A percentile compares a stretch with the other conserved stretches of the same genome.
Conservation (phyloP, 2,113 vertebrate species). For the Atrichornis clamosus region DNA sequence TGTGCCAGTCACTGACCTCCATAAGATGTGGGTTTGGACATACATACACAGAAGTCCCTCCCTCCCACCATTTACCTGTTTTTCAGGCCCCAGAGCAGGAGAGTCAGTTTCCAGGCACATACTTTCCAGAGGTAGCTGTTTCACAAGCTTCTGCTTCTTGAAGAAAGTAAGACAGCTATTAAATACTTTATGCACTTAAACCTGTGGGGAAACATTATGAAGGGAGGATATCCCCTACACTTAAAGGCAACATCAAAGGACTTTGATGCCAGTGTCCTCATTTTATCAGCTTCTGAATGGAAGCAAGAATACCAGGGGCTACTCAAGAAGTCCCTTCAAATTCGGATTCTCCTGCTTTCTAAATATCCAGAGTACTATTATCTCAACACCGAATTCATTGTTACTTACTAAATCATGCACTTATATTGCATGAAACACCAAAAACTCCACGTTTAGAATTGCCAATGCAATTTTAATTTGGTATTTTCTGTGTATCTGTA, state of each 20-base stretch:
- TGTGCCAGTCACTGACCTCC: fast-evolving
- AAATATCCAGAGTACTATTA: background rate
- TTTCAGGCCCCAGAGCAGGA: conserved; percentile 91
- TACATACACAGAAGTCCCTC: background rate
- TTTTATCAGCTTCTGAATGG: background rate
- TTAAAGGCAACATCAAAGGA: background rate
- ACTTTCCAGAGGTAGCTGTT: conserved; percentile 88
- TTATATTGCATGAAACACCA: background rate
- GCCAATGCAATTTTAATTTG: background rate
- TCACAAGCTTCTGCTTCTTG: conserved; percentile 98
- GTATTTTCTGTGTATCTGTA: background rate
- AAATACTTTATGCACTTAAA: background rate
- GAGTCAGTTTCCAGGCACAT: conserved; percentile 95
- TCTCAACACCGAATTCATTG: background rate
- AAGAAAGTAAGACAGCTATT: conserved; percentile 59
- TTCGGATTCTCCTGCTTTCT: background rate
- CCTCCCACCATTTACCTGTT: conserved; percentile 77
- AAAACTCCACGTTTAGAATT: background rate
- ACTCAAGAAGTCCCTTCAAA: background rate
- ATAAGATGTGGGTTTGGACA: background rate
- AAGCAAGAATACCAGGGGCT: background rate
- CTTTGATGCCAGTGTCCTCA: background rate
- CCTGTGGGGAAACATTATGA: background rate
- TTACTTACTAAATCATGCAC: background rate
- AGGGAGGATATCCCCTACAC: background rate